Percentiles rank a stretch among this genome's conserved stretches.
Conservation (phyloP, 1,140 invertebrate species). For the Drosophila kikkawai region DNA sequence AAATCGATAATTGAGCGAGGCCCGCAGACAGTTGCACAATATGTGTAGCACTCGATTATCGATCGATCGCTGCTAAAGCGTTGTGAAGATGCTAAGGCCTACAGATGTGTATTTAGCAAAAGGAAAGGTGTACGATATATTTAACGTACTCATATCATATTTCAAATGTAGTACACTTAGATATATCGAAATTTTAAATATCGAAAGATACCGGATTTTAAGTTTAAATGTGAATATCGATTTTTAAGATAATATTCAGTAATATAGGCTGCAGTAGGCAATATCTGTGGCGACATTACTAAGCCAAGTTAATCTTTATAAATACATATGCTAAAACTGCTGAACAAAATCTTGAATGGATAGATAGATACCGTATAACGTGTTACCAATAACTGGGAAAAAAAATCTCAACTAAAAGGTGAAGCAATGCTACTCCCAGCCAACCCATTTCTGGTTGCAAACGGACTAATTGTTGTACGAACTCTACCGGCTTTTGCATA, state of each 20-base stretch:
- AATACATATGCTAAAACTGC: not conserved
- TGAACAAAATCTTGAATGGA: slow-evolving; percentile 1
- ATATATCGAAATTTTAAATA: not conserved
- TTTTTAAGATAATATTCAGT: too few species aligned
- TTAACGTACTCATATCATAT: not conserved
- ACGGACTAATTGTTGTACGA: slow-evolving; percentile 65
- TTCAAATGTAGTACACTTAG: not conserved
- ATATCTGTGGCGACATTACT: not conserved
- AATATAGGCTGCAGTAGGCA: not conserved
- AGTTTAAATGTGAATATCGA: too few species aligned
- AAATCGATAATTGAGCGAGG: slow-evolving; percentile 35
- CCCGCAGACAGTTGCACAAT: slow-evolving; percentile 25
- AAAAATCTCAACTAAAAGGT: slow-evolving; percentile 13
- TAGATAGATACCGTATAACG: slow-evolving; percentile 2
- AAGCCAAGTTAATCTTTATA: not conserved
- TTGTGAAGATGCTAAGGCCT: slow-evolving; percentile 1
- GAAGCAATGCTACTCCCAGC: slow-evolving; percentile 8
- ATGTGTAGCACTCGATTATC: slow-evolving; percentile 10
- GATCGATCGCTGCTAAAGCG: slow-evolving; percentile 1
- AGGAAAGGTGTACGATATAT: not conserved
- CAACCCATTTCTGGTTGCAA: slow-evolving; percentile 66
- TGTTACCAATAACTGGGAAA: slow-evolving; percentile 37
- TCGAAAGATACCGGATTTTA: too few species aligned
- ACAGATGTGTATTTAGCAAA: not conserved
- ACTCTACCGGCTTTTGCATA: slow-evolving; percentile 56